Conservation (phyloP, 2,113 vertebrate species). For the Poecilia latipinna region DNA sequence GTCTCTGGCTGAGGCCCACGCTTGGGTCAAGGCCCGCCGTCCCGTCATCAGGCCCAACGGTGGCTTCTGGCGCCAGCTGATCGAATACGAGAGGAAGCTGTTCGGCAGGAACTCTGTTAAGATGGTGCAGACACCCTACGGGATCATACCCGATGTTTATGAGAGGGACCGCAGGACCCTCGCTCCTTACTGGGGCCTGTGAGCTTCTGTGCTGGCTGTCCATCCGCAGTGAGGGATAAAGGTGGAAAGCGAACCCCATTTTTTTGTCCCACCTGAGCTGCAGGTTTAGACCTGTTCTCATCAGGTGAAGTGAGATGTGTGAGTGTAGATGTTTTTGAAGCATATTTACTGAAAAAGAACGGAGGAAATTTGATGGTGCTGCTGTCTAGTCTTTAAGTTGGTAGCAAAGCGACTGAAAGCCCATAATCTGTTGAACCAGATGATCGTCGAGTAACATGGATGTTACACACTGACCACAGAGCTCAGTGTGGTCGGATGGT, state of each 20-base stretch:
- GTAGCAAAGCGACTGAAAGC: slow-evolving; percentile 39
- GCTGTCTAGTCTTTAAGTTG: slow-evolving; percentile 30
- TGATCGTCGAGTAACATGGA: slow-evolving; percentile 29
- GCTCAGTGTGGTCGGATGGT: slow-evolving; percentile 6
- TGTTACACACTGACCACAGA: too few relatives aligned
- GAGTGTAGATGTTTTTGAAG: slow-evolving; percentile 58
- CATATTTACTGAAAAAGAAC: slow-evolving; percentile 34
- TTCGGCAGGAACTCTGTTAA: slow-evolving; percentile 94
- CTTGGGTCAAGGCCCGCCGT: slow-evolving; percentile 94
- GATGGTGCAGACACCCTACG: slow-evolving; percentile 96
- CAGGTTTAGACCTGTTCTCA: slow-evolving; percentile 34
- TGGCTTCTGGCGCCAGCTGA: slow-evolving; percentile 97
- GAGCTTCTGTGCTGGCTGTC: slow-evolving; percentile 31
- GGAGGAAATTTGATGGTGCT: slow-evolving; percentile 5
- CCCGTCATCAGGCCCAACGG: slow-evolving; percentile 95
- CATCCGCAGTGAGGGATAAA: slow-evolving; percentile 12
- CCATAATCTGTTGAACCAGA: slow-evolving; percentile 31
- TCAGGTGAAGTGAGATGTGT: slow-evolving; percentile 38
- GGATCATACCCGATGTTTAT: slow-evolving; percentile 92
- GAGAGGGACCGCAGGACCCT: slow-evolving; percentile 92
- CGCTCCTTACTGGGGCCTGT: slow-evolving; percentile 94
- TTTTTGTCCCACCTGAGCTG: slow-evolving; percentile 32
- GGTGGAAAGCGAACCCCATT: slow-evolving; percentile 33
- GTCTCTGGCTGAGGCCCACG: slow-evolving; percentile 92
- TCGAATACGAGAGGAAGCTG: slow-evolving; percentile 96